Evolutionary conservation across 2,888 invertebrate species (phyloP), one percentile per base, ranked within the genome.

Genomic region (Limnephilus auricula): DNA sequence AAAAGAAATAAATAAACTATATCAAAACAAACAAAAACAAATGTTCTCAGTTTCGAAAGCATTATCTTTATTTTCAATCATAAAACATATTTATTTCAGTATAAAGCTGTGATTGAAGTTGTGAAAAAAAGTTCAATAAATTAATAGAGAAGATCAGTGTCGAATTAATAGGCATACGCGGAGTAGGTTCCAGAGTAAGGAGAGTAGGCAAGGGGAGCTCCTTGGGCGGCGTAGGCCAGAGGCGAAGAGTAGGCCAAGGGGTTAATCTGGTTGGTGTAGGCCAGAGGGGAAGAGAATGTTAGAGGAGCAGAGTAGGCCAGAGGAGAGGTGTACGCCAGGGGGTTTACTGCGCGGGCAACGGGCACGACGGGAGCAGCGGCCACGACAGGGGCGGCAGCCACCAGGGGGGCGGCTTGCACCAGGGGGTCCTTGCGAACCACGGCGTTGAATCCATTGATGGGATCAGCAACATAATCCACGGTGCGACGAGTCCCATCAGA

Each of bases 401-500:
- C 45, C 13, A 31, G 92, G 90, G 65, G 90, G 18, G 83, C 82
- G 79, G 40, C 89, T 85, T 18, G 87, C 30, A 83, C 93, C 91
- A 92, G 85, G 45, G 94, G 94, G 92, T 94, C 94, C 92, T 94
- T 94, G 93, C 93, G 94, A 0, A 94, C 94, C 34, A 94, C 94
- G 86, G 94, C 94, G 93, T 94, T 94, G 94, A 94, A 94, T 89
- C 94, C 94, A 92, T 94, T 94, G 91, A 94, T 86, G 92, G 96
- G 95, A 93, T 96, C 96, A 30, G 96, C 96, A 86, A 95, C 94
- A 94, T 96, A 96, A 94, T 96, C 96, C 0, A 96, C 96, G 85
- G 95, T 95, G 91, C 96, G 95, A 93, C 95, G 95, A 92, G 95
- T 96, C 93, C 96, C 96, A 93, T 96, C 96, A 40, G 96, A 93